Percentiles rank a stretch among this genome's conserved stretches.
These are phyloP conservation scores for Uria aalge DNA, from an alignment of 2,113 vertebrate genomes.

Conservation along the genomic window DNA sequence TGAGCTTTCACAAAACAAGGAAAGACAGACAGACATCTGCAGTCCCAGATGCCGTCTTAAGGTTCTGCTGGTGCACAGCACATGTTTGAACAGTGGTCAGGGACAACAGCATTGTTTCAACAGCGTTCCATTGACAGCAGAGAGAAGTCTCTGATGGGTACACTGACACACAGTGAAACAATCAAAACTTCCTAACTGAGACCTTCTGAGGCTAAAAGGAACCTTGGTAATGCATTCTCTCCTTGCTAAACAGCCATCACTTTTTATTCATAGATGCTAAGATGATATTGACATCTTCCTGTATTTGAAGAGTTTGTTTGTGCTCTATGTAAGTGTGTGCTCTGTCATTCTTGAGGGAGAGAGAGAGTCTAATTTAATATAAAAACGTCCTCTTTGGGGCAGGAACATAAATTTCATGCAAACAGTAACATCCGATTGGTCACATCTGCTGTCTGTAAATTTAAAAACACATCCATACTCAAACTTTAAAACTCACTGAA, in stretches of 20 bases:
- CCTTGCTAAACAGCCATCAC: neutral
- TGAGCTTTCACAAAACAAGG: neutral
- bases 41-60: neutral
- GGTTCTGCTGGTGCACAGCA: neutral
- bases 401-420: neutral
- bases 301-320: neutral
- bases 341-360: neutral
- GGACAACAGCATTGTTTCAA: neutral
- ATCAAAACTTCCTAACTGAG: neutral
- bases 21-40: neutral
- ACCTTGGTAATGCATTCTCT: neutral
- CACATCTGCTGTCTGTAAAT: neutral
- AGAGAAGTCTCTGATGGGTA: neutral
- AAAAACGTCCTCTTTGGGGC: neutral
- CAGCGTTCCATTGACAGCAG: neutral
- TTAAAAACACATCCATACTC: neutral
- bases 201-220: neutral
- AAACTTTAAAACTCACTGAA: neutral
- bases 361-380: neutral
- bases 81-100: neutral
- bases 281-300: neutral
- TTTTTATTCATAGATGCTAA: neutral
- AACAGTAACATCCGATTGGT: neutral
- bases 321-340: neutral
- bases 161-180: neutral